Percentiles rank a stretch among this genome's conserved stretches.
Conservation (phyloP, 1,140 invertebrate genomes). For the Gryon sp. region DNA sequence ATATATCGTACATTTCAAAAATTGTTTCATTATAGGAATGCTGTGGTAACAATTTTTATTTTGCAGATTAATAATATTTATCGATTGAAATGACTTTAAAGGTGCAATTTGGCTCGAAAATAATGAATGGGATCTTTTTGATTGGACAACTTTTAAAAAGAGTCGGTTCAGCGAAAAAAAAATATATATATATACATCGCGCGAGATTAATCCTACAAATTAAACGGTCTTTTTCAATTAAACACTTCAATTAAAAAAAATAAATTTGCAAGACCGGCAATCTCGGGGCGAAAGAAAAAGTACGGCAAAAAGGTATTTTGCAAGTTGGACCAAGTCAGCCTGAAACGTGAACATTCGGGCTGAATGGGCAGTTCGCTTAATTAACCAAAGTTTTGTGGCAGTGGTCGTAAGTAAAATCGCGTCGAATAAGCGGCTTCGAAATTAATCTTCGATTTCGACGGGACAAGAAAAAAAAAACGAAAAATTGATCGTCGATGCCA, state of each 20-base stretch:
- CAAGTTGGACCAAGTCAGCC: conserved; percentile 11
- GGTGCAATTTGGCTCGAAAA: no score
- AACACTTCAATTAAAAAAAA: not conserved
- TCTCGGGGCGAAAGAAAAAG: not conserved
- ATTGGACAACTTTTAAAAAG: no score
- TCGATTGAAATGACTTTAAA: no score
- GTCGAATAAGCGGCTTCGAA: conserved; percentile 21
- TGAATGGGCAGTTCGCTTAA: conserved; percentile 30
- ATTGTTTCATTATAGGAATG: no score
- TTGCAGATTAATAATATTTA: no score
- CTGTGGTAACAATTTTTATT: no score
- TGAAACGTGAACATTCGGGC: conserved; percentile 15
- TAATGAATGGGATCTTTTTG: no score
- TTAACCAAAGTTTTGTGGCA: conserved; percentile 20
- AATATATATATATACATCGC: no score
- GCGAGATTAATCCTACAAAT: not conserved
- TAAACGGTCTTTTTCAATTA: not conserved
- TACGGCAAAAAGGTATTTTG: conserved; percentile 25
- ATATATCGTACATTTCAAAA: no score
- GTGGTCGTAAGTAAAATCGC: conserved; percentile 24
- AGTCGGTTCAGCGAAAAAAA: no score
- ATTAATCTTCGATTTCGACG: not conserved
- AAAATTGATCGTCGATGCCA: not conserved
- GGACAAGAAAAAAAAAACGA: no score
- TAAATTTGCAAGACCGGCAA: conserved; percentile 1